Percentiles rank a stretch among this genome's conserved stretches.
Conservation (phyloP, 2,888 invertebrate species). For the Sphinx pinastri region DNA sequence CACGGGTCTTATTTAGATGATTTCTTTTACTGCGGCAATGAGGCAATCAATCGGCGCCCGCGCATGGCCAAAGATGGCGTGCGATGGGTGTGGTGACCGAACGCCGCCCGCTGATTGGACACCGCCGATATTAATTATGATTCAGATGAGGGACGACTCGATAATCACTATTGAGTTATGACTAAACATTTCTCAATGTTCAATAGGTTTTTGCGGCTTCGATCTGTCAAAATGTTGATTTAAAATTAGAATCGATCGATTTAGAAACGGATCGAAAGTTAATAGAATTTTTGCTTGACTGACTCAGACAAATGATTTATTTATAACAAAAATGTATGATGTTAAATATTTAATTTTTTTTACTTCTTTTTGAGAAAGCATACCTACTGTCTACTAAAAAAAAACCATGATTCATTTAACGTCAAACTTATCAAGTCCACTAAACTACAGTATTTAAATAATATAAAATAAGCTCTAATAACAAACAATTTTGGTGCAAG, state of each 20-base stretch:
- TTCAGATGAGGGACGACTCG: conserved; percentile 54
- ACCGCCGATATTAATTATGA: conserved; percentile 61
- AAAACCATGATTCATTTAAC: neutral
- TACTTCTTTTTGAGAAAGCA: too few relatives aligned
- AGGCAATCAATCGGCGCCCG: conserved; percentile 62
- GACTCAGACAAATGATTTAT: too few relatives aligned
- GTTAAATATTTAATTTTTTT: too few relatives aligned
- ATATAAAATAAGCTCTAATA: neutral
- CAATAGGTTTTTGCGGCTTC: neutral
- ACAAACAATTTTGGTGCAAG: neutral
- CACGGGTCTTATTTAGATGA: conserved; percentile 7
- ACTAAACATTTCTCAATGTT: conserved; percentile 33
- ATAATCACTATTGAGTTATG: conserved; percentile 42
- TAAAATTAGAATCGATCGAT: neutral
- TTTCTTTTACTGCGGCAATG: conserved; percentile 42
- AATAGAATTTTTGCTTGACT: too few relatives aligned
- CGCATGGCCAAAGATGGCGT: conserved; percentile 73
- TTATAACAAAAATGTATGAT: too few relatives aligned
- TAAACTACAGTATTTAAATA: neutral
- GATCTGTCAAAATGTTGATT: neutral
- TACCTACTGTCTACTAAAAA: too few relatives aligned
- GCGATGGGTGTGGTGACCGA: conserved; percentile 70
- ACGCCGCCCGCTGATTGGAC: conserved; percentile 68
- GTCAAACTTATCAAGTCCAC: neutral
- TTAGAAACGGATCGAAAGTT: too few relatives aligned